Evolutionary conservation across 2,797 vertebrate species (phyloP), one percentile per base, ranked within the genome.

Genomic region (Chromis chromis): DNA sequence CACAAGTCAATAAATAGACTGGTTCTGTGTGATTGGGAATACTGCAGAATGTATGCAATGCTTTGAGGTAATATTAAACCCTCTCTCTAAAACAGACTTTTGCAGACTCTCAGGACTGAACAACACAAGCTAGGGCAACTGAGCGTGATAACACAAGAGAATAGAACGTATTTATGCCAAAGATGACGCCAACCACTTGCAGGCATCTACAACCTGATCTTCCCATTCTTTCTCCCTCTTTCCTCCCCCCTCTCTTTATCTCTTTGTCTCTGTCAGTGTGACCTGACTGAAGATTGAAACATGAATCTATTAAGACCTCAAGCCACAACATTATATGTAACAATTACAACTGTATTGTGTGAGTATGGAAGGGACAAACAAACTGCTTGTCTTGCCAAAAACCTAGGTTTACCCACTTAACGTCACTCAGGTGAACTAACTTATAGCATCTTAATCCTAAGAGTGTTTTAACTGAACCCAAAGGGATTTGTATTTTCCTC

Each of bases 1-100:
- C 65, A 16, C 70, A 48, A 55, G 79, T 85, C 70, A 89, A 78
- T 83, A 88, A 90, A 89, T 85, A 88, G 84, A 84, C 49, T 76
- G 12, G 27, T 61, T 33, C 49, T 62, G 40, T 70, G 33, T 78
- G 44, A 76, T 58, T 74, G 46, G 31, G 58, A 74, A 85, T 73
- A 79, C 64, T 78, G 66, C 22, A 61, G 78, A 76, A 90, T 76
- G 49, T 39, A 46, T 78, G 60, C 50, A 66, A 78, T 79, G 65
- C 84, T 80, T 84, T 88, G 60, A 73, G 71, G 84, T 58, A 71
- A 88, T 75, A 71, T 79, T 59, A 84, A 85, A 65, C 48, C 44
- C 19, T 48, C 49, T 78, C 31, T 82, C 54, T 42, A 77, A 86
- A 90, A 87, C 81, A 88, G 61, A 24, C 42, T 69, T 80, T 76